phyloP scores from a whole-genome alignment of 1,140 invertebrate species.

The Diorhabda sublineata region DNA sequence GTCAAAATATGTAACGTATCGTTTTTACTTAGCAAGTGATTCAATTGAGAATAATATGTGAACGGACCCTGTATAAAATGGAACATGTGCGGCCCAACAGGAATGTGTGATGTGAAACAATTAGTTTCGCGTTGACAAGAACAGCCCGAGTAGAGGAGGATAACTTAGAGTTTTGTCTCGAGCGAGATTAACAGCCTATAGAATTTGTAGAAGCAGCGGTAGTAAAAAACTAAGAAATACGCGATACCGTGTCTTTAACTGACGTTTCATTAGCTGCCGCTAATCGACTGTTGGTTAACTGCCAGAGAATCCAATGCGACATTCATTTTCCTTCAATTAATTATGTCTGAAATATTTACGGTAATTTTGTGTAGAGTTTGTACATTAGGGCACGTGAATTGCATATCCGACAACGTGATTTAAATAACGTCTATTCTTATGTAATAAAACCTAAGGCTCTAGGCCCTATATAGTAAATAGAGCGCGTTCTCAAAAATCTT shows the following conservation, averaged over 20 bases:
- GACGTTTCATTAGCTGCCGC: constrained; percentile 3
- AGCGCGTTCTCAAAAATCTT: too few species aligned
- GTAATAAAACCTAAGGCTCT: too few species aligned
- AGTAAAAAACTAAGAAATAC: constrained; percentile 1
- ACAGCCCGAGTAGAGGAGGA: neutral
- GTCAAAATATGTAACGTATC: too few species aligned
- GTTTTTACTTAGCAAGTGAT: too few species aligned
- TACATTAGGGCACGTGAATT: neutral
- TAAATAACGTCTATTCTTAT: too few species aligned
- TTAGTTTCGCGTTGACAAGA: neutral
- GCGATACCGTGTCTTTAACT: neutral
- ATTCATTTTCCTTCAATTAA: constrained; percentile 3
- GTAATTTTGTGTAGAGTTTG: neutral
- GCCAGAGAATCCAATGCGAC: neutral
- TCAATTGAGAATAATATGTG: too few species aligned
- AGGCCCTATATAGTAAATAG: too few species aligned
- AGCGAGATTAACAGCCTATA: constrained; percentile 1
- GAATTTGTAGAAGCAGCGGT: neutral
- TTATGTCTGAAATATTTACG: neutral
- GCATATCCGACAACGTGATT: neutral
- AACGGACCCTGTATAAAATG: neutral
- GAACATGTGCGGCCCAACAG: neutral
- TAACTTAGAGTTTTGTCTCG: neutral
- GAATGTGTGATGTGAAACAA: constrained; percentile 2
- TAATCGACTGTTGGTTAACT: constrained; percentile 5